Conservation (phyloP, 2,797 vertebrate species). For the Apodemus agrarius region DNA sequence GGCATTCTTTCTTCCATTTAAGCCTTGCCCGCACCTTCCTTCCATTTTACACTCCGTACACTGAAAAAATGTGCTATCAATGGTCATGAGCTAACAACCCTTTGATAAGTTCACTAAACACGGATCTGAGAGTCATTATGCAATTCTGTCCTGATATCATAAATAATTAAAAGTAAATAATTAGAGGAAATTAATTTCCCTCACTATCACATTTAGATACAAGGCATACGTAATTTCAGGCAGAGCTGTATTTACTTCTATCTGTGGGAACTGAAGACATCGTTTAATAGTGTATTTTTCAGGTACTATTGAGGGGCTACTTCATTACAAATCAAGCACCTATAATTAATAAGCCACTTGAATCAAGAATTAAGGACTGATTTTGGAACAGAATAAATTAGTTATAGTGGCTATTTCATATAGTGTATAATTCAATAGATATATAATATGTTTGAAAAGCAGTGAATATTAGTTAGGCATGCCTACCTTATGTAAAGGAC, state of each 20-base stretch:
- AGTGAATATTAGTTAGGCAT: neutral
- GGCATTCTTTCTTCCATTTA: neutral
- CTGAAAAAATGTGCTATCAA: neutral
- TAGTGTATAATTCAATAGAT: neutral
- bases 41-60: neutral
- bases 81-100: neutral
- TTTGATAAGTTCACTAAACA: conserved; percentile 15
- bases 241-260: conserved; percentile 23
- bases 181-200: neutral
- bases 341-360: conserved; percentile 42
- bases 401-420: neutral
- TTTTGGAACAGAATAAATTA: conserved; percentile 30
- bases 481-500: neutral
- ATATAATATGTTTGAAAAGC: neutral
- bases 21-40: neutral
- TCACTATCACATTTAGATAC: neutral
- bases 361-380: conserved; percentile 29
- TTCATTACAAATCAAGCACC: conserved; percentile 31
- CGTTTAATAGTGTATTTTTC: neutral
- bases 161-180: conserved; percentile 59
- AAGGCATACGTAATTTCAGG: neutral
- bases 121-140: conserved; percentile 12
- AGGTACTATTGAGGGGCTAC: neutral
- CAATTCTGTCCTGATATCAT: conserved; percentile 37
- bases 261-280: neutral